Base-by-base conservation (phyloP, 2,888 invertebrate genomes). In the Standfussiana lucernea region DNA sequence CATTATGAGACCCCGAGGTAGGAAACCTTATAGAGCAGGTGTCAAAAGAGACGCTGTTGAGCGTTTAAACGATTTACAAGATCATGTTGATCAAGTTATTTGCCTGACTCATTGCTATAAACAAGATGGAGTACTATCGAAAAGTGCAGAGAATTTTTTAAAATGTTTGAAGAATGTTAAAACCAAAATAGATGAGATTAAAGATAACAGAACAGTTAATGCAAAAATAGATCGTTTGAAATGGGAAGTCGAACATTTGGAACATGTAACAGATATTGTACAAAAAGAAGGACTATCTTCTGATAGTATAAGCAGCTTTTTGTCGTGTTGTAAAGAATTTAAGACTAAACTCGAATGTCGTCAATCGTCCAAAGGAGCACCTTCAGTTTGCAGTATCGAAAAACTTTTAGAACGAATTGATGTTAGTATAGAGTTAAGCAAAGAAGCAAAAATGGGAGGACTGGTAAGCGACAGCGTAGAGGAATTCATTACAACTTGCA, bases 401-500 rank as follows among this genome's bases (percentile, higher is more conserved):
- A 78, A 72, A 32, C 72, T 84, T 76, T 69, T 93, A 72, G 74
- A 67, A 40, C 88, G 91, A 61, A 86, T 92, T 40, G 84, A 91
- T 59, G 80, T 89, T 50, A 89, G 90, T 7, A 89, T 92, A 70
- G 75, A 81, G 47, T 65, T 92, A 24, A 89, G 90, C 42, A 88
- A 83, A 73, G 83, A 89, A 83, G 90, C 89, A 4, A 90, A 90
- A 82, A 66, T 88, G 28, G 85, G 83, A 68, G 91, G 92, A 18
- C 70, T 92, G 10, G 76, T 91, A 37, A 78, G 88, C 1, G 83
- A 84, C 1, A 92, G 89, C 53, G 72, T 91, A 47, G 91, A 92
- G 32, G 76, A 88, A 13, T 91, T 93, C 45, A 89, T 93, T 24
- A 82, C 85, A 79, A 83, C 86, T n/a, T 93, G 93, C 80, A 84